Percentiles rank a stretch among this genome's conserved stretches.
Evolutionary conservation across 2,797 vertebrate genomes (phyloP).

Genomic region (Mastacembelus armatus): DNA sequence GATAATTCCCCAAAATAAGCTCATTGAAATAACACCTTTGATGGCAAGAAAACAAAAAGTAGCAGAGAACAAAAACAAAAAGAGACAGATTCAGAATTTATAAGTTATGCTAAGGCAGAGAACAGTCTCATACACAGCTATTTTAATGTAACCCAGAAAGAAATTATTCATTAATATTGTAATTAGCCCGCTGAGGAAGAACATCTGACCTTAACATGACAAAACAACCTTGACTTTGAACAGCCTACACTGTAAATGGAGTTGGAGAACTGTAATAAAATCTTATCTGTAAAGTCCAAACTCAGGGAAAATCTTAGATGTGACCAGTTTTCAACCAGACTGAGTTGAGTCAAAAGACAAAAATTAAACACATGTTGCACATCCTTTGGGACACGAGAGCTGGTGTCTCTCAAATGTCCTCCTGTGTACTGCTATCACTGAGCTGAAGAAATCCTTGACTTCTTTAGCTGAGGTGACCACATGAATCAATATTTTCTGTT

Average conservation of each 20-base stretch:
- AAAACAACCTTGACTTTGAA: slow-evolving; percentile 18
- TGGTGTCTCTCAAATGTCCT: background rate
- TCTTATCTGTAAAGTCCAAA: background rate
- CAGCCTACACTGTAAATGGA: background rate
- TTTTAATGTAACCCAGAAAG: background rate
- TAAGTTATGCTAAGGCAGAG: no score
- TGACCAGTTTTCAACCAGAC: background rate
- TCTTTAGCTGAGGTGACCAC: slow-evolving; percentile 10
- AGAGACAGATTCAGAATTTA: no score
- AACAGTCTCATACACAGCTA: background rate
- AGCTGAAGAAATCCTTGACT: slow-evolving; percentile 10
- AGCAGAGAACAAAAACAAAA: no score
- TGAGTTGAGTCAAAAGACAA: background rate
- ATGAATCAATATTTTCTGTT: slow-evolving; percentile 27
- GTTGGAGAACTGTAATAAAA: background rate
- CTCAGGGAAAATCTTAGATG: background rate
- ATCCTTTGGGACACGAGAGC: slow-evolving; percentile 9
- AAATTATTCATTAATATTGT: background rate
- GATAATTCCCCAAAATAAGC: no score
- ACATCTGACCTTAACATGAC: background rate
- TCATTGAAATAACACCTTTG: no score
- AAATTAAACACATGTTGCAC: background rate
- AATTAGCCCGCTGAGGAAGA: background rate
- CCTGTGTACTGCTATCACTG: background rate
- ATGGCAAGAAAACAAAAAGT: no score